phyloP scores from a whole-genome alignment of 2,797 vertebrate genomes.

The Oryzias sinensis region DNA sequence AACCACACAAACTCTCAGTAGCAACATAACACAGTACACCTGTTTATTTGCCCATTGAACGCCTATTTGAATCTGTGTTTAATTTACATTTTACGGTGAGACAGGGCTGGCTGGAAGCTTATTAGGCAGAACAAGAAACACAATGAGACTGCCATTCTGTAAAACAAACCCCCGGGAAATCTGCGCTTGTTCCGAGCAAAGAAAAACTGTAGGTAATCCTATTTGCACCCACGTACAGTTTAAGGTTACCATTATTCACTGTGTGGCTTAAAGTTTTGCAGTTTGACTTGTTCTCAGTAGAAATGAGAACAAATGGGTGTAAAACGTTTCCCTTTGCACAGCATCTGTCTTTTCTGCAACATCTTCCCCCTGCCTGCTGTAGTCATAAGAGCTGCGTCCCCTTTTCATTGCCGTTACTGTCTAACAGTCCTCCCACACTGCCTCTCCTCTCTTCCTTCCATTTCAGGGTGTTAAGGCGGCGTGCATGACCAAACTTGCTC shows the following conservation, averaged over 20 bases:
- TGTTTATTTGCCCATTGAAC: too few relatives aligned
- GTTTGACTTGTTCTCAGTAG: neutral
- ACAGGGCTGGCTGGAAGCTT: too few relatives aligned
- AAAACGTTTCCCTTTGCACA: slow-evolving; percentile 1
- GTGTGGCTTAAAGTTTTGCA: neutral
- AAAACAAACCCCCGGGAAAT: neutral
- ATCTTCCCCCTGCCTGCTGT: slow-evolving; percentile 11
- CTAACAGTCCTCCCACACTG: slow-evolving; percentile 43
- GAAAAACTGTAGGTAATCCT: too few relatives aligned
- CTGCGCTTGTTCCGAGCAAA: too few relatives aligned
- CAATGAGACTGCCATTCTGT: slow-evolving; percentile 3
- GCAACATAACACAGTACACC: too few relatives aligned
- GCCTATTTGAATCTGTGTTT: too few relatives aligned
- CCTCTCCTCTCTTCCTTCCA: slow-evolving; percentile 31
- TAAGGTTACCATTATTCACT: too few relatives aligned
- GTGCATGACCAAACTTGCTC: slow-evolving; percentile 46
- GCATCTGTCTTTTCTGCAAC: slow-evolving; percentile 4
- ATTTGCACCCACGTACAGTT: too few relatives aligned
- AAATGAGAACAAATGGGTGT: neutral
- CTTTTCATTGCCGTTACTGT: slow-evolving; percentile 28
- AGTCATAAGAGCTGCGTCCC: neutral
- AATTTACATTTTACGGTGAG: too few relatives aligned
- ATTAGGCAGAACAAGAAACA: neutral
- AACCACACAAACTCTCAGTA: too few relatives aligned
- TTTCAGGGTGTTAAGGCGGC: slow-evolving; percentile 51